Base-by-base conservation (phyloP, 2,797 vertebrate species). In the Avahi laniger region DNA sequence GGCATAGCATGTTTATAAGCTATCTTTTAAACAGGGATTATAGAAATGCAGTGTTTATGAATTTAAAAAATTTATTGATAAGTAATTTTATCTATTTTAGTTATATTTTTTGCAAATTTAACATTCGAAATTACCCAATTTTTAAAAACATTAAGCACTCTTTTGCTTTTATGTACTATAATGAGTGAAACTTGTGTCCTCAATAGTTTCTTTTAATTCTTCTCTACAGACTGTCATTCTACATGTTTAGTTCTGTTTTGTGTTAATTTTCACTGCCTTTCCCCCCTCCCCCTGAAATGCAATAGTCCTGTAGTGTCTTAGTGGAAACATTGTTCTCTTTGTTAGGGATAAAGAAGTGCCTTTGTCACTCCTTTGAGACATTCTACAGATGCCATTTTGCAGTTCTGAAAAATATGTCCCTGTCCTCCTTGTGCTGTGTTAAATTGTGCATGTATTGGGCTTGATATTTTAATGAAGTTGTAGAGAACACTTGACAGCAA, bases 261-360 rank as follows among this genome's bases (percentile, higher is more conserved):
- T 96, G 94, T 98, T 96, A 93, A 94, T 94, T 97, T 95, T 97
- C 38, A 88, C 79, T 59, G 70, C 41, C 79, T 81, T 78, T 4
- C 26, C 48, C 72, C 5, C 69, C 17, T 70, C 78, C 5, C 4
- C 48, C n/a, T 43, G 79, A 95, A 97, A 94, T 82, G 95, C 73
- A 96, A 50, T 95, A 98, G 92, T 80, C 81, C 65, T 94, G 46
- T 88, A 95, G 75, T 93, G 75, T 96, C 54, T 88, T 94, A 87
- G 94, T 91, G 84, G 97, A 97, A 97, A 97, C 85, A 95, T 98
- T 98, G 95, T 97, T 97, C 93, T 24, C 90, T 98, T 97, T 98
- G 97, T 98, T 97, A 76, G 91, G 73, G 72, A 89, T 94, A 96
- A 97, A 97, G 96, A 97, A 98, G 91, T 96, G 70, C 88, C 98